Evolutionary conservation across 64 coral and sea anemone genomes (phyloP).

Genomic region (Porites australiensis): DNA sequence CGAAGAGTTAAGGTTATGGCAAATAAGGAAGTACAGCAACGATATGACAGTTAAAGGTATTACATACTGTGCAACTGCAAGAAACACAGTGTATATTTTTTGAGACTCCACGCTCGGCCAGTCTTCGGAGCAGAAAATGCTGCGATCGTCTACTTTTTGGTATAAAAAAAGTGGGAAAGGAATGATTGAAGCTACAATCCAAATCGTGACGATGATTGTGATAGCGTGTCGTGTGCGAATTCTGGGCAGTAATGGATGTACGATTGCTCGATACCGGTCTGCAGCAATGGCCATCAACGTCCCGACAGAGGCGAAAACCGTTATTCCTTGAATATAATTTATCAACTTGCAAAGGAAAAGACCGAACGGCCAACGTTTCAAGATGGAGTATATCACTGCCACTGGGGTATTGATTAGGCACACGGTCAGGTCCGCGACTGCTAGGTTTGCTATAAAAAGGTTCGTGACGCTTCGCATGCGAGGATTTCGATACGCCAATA

Average conservation of each 20-base stretch:
- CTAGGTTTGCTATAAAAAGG: slow-evolving; percentile 90
- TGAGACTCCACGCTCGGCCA: slow-evolving; percentile 37
- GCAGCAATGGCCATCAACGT: slow-evolving; percentile 83
- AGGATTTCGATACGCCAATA: slow-evolving; percentile 83
- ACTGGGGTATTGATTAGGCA: slow-evolving; percentile 78
- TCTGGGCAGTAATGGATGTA: slow-evolving; percentile 78
- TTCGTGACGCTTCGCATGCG: slow-evolving; percentile 93
- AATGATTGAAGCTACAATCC: slow-evolving; percentile 59
- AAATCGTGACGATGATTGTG: slow-evolving; percentile 71
- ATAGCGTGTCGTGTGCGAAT: slow-evolving; percentile 79
- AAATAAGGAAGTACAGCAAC: slow-evolving; percentile 71
- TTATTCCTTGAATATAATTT: slow-evolving; percentile 69
- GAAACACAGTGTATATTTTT: neutral
- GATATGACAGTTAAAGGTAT: slow-evolving; percentile 51
- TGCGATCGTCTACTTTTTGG: neutral
- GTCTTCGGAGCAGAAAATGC: slow-evolving; percentile 46
- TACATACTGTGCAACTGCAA: slow-evolving; percentile 47
- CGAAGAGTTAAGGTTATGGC: slow-evolving; percentile 57
- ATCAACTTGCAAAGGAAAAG: slow-evolving; percentile 74
- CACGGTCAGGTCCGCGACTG: slow-evolving; percentile 84
- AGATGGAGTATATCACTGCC: slow-evolving; percentile 37
- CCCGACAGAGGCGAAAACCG: slow-evolving; percentile 72
- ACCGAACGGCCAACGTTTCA: slow-evolving; percentile 81
- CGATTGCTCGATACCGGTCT: slow-evolving; percentile 80
- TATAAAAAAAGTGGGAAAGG: slow-evolving; percentile 60